Conservation (phyloP, 2,888 invertebrate species). For the Subacronicta megacephala region DNA sequence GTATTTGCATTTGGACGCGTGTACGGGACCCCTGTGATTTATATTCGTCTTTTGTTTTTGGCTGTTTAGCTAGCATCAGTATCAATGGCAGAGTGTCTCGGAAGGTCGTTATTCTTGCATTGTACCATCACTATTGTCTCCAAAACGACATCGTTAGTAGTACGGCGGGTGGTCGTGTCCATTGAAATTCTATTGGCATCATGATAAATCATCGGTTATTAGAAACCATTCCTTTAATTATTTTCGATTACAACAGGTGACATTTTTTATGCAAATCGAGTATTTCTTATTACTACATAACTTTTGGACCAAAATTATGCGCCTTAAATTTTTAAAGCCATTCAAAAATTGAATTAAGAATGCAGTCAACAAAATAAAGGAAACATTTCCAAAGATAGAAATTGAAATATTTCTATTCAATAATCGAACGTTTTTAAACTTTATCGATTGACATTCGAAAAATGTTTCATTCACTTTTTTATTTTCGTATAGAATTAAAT, state of each 20-base stretch:
- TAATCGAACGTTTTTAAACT: slow-evolving; percentile 52
- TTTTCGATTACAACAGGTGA: slow-evolving; percentile 69
- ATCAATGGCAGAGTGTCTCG: slow-evolving; percentile 81
- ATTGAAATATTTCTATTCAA: slow-evolving; percentile 43
- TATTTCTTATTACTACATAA: slow-evolving; percentile 30
- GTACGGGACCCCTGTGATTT: slow-evolving; percentile 80
- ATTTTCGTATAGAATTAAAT: slow-evolving; percentile 70
- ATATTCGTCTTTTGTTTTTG: slow-evolving; percentile 88
- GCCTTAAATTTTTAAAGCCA: slow-evolving; percentile 36
- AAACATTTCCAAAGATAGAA: slow-evolving; percentile 35
- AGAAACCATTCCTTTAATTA: slow-evolving; percentile 78
- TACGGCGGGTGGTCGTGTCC: slow-evolving; percentile 85
- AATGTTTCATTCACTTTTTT: slow-evolving; percentile 72
- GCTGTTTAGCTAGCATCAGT: slow-evolving; percentile 82
- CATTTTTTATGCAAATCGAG: slow-evolving; percentile 65
- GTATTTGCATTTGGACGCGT: slow-evolving; percentile 74
- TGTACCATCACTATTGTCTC: slow-evolving; percentile 85
- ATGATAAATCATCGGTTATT: slow-evolving; percentile 82
- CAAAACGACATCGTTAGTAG: slow-evolving; percentile 87
- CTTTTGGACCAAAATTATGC: slow-evolving; percentile 20
- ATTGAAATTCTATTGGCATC: slow-evolving; percentile 86
- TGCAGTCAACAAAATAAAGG: slow-evolving; percentile 14
- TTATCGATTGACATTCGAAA: slow-evolving; percentile 63
- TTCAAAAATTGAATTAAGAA: slow-evolving; percentile 38
- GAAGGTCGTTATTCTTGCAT: slow-evolving; percentile 88